Evolutionary conservation across 2,888 invertebrate species (phyloP).

Genomic region (Marronus borbonicus): DNA sequence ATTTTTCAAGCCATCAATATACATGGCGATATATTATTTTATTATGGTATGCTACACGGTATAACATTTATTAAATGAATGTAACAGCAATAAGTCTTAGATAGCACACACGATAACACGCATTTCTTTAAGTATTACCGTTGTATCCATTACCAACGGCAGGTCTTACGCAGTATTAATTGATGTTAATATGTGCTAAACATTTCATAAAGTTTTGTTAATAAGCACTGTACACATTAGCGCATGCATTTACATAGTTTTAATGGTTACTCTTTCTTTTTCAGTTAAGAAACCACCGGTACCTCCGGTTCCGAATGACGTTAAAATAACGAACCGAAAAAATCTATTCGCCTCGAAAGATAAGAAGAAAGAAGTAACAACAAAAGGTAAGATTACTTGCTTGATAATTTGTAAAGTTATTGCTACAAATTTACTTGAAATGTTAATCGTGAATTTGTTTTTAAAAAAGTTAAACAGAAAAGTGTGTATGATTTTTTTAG

Average conservation of each 20-base stretch:
- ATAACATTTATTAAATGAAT: background rate
- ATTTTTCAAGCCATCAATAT: too few relatives aligned
- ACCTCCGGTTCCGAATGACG: constrained; percentile 56
- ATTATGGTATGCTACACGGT: background rate
- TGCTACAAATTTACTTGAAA: too few relatives aligned
- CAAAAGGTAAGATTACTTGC: constrained; percentile 56
- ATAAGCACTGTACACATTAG: background rate
- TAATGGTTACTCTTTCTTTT: constrained; percentile 51
- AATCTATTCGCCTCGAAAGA: constrained; percentile 62
- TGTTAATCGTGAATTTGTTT: too few relatives aligned
- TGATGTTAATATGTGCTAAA: constrained; percentile 9
- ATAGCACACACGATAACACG: background rate
- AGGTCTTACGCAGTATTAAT: constrained; percentile 16
- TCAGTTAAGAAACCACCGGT: constrained; percentile 63
- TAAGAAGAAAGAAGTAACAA: constrained; percentile 60
- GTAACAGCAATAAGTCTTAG: constrained; percentile 2
- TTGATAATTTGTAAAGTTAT: too few relatives aligned
- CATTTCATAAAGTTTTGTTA: constrained; percentile 19
- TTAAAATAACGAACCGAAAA: constrained; percentile 57
- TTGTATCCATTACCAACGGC: background rate
- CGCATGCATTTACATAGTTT: background rate
- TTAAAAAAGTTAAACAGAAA: too few relatives aligned
- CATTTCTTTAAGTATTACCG: background rate
- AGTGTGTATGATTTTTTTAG: too few relatives aligned
- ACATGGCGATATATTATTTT: background rate